A percentile compares a stretch with the other conserved stretches of the same genome.
Evolutionary conservation across 2,888 invertebrate species (phyloP).

Genomic region (Cheilosia soror): DNA sequence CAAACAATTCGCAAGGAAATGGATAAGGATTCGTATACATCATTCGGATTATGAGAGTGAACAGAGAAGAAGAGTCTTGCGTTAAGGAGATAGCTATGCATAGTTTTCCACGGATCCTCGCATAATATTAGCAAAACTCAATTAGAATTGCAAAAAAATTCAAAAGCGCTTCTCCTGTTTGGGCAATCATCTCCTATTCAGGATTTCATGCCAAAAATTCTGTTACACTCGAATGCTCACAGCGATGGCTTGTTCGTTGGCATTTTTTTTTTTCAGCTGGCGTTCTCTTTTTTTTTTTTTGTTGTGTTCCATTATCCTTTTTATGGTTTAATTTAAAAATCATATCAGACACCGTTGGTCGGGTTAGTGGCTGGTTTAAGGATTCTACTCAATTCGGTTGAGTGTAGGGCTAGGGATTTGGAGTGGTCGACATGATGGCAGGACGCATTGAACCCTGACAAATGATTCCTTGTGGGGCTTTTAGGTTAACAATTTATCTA

Average conservation of each 20-base stretch:
- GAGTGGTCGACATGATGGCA: not conserved
- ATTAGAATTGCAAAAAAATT: slow-evolving; percentile 78
- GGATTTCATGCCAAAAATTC: slow-evolving; percentile 69
- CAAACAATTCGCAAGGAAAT: slow-evolving; percentile 63
- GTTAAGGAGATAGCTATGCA: slow-evolving; percentile 53
- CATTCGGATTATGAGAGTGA: slow-evolving; percentile 58
- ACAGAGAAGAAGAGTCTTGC: slow-evolving; percentile 14
- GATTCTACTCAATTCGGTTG: slow-evolving; percentile 42
- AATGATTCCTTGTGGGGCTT: slow-evolving; percentile 34
- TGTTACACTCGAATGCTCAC: slow-evolving; percentile 65
- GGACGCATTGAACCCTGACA: slow-evolving; percentile 61
- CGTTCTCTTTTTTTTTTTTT: not conserved
- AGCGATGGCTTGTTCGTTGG: not conserved
- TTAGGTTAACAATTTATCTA: slow-evolving; percentile 48
- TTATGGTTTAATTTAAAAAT: slow-evolving; percentile 75
- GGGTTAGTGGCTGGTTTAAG: slow-evolving; percentile 68
- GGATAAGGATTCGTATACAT: slow-evolving; percentile 65
- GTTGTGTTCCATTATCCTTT: slow-evolving; percentile 64
- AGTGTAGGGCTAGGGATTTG: not conserved
- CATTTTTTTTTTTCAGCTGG: slow-evolving; percentile 3
- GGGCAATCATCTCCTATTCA: slow-evolving; percentile 54
- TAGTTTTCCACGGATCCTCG: slow-evolving; percentile 61
- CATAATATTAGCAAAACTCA: slow-evolving; percentile 77
- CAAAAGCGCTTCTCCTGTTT: slow-evolving; percentile 16
- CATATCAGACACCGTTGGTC: slow-evolving; percentile 71